Evolutionary conservation across 2,888 invertebrate genomes (phyloP).

Genomic region (Priocnemis perturbator): DNA sequence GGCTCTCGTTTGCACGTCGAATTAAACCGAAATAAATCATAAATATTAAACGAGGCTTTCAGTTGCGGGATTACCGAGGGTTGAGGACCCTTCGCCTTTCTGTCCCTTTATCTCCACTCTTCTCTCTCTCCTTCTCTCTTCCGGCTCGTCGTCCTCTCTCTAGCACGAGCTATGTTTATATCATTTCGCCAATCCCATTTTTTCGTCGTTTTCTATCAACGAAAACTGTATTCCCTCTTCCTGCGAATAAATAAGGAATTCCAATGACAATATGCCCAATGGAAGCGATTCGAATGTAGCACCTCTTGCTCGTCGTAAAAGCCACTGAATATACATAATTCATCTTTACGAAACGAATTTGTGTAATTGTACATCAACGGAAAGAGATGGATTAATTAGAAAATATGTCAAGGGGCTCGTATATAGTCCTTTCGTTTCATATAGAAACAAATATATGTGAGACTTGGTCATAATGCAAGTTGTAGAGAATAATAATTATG

Average conservation of each 20-base stretch:
- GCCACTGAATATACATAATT: too few relatives aligned
- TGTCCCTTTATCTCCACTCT: slow-evolving; percentile 35
- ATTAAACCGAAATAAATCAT: slow-evolving; percentile 75
- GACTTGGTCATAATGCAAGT: too few relatives aligned
- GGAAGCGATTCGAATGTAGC: not conserved
- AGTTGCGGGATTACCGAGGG: slow-evolving; percentile 70
- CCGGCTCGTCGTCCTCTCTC: slow-evolving; percentile 13
- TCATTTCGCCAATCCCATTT: too few relatives aligned
- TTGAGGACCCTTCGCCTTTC: slow-evolving; percentile 25
- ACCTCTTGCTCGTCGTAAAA: too few relatives aligned
- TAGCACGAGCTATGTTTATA: too few relatives aligned
- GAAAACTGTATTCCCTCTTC: slow-evolving; percentile 69
- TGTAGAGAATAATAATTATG: too few relatives aligned
- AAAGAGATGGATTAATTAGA: too few relatives aligned
- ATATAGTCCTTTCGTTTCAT: too few relatives aligned
- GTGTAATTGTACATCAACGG: too few relatives aligned
- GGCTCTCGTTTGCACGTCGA: slow-evolving; percentile 71
- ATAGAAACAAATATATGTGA: too few relatives aligned
- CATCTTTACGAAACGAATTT: too few relatives aligned
- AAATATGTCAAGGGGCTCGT: too few relatives aligned
- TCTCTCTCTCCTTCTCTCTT: slow-evolving; percentile 20
- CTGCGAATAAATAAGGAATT: slow-evolving; percentile 55
- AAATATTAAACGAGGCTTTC: slow-evolving; percentile 75
- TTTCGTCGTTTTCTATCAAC: slow-evolving; percentile 38
- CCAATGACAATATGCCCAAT: slow-evolving; percentile 67